These are phyloP conservation scores for Haliclystus octoradiatus DNA, from an alignment of 30 jellyfish, hydroid and myxozoan genomes.

Conservation along the genomic window DNA sequence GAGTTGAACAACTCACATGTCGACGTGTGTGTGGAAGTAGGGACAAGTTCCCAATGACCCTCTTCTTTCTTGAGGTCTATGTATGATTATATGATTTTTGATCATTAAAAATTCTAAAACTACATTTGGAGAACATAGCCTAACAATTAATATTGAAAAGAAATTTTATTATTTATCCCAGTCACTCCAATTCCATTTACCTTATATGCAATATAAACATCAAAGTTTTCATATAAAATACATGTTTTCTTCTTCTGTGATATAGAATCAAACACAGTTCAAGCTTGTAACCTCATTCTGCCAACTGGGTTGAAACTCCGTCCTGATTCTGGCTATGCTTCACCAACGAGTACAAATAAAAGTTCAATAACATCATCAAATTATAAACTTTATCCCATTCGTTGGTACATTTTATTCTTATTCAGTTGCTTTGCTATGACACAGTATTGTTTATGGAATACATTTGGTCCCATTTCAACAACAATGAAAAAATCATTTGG, in stretches of 20 bases:
- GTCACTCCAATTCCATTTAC: neutral
- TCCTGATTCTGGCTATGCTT: neutral
- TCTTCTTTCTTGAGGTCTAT: too few species aligned
- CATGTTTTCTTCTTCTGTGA: neutral
- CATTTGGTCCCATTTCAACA: slow-evolving; percentile 40
- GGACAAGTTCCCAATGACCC: too few species aligned
- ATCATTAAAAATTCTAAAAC: too few species aligned
- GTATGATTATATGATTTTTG: too few species aligned
- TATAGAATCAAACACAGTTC: neutral
- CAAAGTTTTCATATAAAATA: neutral
- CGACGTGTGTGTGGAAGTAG: too few species aligned
- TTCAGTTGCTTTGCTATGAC: slow-evolving; percentile 12
- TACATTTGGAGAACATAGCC: too few species aligned
- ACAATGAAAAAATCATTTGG: slow-evolving; percentile 20
- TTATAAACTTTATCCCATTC: neutral
- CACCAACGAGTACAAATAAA: neutral
- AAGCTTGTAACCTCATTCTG: neutral
- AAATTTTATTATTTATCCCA: too few species aligned
- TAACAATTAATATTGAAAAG: too few species aligned
- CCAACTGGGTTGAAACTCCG: neutral
- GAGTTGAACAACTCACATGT: too few species aligned
- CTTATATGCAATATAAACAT: neutral
- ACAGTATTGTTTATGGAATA: slow-evolving; percentile 38
- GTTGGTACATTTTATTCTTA: slow-evolving; percentile 30
- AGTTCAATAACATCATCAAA: neutral